A percentile compares a stretch with the other conserved stretches of the same genome.
These are phyloP conservation scores for Baccha elongata DNA, from an alignment of 2,888 invertebrate genomes.

Conservation along the genomic window DNA sequence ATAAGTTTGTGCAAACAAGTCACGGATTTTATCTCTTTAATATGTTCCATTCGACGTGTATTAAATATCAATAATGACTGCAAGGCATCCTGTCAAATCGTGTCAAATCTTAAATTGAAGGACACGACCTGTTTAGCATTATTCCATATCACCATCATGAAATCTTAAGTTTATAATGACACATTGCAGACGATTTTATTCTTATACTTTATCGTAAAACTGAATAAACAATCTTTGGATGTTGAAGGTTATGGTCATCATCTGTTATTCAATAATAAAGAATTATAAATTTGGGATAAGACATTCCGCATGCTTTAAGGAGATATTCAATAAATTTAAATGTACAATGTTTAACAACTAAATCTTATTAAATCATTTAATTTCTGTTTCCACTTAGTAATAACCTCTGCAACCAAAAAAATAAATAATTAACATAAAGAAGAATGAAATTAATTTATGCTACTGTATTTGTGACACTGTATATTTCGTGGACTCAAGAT, in stretches of 20 bases:
- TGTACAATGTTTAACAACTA: background rate
- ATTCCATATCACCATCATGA: too few relatives aligned
- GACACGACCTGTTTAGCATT: too few relatives aligned
- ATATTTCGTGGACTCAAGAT: background rate
- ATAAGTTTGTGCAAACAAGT: too few relatives aligned
- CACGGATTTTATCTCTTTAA: too few relatives aligned
- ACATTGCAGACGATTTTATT: too few relatives aligned
- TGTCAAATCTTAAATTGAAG: too few relatives aligned
- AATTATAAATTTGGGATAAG: background rate
- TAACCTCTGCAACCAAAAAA: background rate
- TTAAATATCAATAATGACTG: too few relatives aligned
- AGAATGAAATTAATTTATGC: conserved; percentile 19
- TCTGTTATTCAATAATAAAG: background rate
- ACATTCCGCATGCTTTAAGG: background rate
- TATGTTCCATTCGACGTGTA: too few relatives aligned
- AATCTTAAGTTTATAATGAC: too few relatives aligned
- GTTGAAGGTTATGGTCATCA: background rate
- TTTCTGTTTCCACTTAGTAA: conserved; percentile 14
- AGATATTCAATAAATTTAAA: background rate
- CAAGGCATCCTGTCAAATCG: too few relatives aligned
- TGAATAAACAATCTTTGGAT: too few relatives aligned
- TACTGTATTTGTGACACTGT: background rate
- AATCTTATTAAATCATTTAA: background rate
- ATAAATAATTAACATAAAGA: conserved; percentile 1
- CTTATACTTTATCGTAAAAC: too few relatives aligned